Evolutionary conservation across 1,140 invertebrate genomes (phyloP), one percentile per base, ranked within the genome.

Genomic region (Cydia pomonella): DNA sequence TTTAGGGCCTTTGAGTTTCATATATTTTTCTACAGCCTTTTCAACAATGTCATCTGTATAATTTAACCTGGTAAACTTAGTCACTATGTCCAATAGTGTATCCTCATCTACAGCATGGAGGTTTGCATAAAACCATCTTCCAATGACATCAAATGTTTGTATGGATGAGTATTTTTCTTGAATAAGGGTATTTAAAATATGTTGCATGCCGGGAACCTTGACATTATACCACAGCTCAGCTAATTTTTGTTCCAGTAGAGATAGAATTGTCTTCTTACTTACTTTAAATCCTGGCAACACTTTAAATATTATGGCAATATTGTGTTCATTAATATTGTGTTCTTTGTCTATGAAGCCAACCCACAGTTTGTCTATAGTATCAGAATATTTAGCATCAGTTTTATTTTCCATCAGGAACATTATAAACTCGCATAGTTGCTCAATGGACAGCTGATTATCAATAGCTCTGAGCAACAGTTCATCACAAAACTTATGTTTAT

Each of bases 301-400:
- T 78, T 88, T 90, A 80, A 95, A 96, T 27, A 96, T 85, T 33
- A 93, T 78, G 3, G 94, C 85, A 72, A 96, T 91, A 87, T 95
- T 95, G 12, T 87, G 84, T 75, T 93, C 93, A 84, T 94, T 90
- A 18, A 97, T 95, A 16, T 95, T 93, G 21, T 92, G 83, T 75
- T 95, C 93, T 75, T 93, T 94, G 9, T 94, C 93, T 41, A 94
- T 88, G 73, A 97, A 94, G 33, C 95, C 95, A 77, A 95, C 87
- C 96, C 96, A 97, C n/a, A 96, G 81, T 82, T 94, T 94, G 77
- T 97, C 95, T 69, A 96, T 91, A 13, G 90, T 88, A 38, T 94
- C 89, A 69, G 84, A 82, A 86, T 94, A 94, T 72, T 92, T 93
- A 4, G 86, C 44, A 79, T 93, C 86, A 73, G 84, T 83, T 75